phyloP scores from a whole-genome alignment of 2,113 vertebrate genomes.

The Sardina pilchardus region DNA sequence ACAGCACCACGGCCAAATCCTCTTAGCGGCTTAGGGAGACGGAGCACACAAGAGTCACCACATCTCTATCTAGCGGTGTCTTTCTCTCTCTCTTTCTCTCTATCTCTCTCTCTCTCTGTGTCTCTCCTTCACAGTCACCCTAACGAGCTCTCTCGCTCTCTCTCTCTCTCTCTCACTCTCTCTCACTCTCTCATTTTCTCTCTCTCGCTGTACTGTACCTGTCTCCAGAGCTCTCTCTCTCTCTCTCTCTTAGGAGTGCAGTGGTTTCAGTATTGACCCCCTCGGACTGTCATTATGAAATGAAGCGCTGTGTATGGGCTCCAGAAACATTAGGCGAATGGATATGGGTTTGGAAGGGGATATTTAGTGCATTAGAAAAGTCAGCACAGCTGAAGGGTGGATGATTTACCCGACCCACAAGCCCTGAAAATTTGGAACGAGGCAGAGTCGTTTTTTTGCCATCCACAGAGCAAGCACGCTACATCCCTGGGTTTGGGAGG shows the following conservation, averaged over 20 bases:
- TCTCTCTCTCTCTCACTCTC: neutral
- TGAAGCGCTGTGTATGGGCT: neutral
- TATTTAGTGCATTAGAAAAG: neutral
- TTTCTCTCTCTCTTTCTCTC: neutral
- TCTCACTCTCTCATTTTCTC: neutral
- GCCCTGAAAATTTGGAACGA: neutral
- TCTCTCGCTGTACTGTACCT: neutral
- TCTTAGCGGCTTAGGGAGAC: slow-evolving; percentile 62
- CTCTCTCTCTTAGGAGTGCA: neutral
- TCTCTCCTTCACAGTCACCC: neutral
- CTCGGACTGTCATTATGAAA: neutral
- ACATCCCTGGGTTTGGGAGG: neutral
- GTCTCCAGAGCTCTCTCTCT: neutral
- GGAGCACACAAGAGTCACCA: slow-evolving; percentile 29
- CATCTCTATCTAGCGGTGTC: neutral
- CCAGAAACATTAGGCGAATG: neutral
- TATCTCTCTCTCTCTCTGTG: neutral
- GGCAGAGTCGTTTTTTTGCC: neutral
- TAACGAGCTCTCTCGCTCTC: neutral
- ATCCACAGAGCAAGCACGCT: neutral
- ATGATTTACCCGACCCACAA: neutral
- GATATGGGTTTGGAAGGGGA: neutral
- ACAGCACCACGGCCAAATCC: slow-evolving; percentile 52
- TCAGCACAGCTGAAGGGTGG: neutral
- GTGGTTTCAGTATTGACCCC: neutral